Conservation (phyloP, 2,797 vertebrate genomes). For the Parauchenoglanis punctatus region DNA sequence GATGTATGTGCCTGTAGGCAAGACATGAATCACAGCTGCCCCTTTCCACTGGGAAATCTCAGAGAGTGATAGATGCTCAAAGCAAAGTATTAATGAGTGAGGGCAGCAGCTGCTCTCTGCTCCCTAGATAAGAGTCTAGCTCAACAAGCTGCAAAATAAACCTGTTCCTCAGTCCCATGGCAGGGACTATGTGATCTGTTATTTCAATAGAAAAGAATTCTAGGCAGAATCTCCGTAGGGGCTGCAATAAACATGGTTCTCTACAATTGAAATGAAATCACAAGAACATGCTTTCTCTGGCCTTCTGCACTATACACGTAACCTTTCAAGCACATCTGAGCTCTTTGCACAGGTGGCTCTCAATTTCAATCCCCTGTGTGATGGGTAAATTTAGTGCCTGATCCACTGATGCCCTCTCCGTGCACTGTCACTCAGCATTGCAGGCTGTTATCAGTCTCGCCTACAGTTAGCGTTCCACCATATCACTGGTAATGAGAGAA, state of each 20-base stretch:
- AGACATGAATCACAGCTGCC: conserved; percentile 65
- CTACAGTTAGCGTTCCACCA: conserved; percentile 72
- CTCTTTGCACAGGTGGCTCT: conserved; percentile 53
- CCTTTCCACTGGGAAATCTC: conserved; percentile 61
- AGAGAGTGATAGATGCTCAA: conserved; percentile 54
- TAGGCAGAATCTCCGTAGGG: conserved; percentile 41
- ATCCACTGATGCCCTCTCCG: conserved; percentile 58
- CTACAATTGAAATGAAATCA: conserved; percentile 49
- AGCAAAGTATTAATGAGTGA: conserved; percentile 58
- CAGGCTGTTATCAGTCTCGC: conserved; percentile 71
- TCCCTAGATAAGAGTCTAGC: conserved; percentile 54
- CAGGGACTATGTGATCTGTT: conserved; percentile 62
- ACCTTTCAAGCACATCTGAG: conserved; percentile 36
- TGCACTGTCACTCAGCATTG: conserved; percentile 70
- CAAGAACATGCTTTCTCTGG: conserved; percentile 19
- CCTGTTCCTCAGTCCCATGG: conserved; percentile 48
- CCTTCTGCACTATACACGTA: conserved; percentile 21
- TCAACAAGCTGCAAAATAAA: conserved; percentile 46
- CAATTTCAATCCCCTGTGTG: conserved; percentile 37
- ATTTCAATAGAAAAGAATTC: conserved; percentile 64
- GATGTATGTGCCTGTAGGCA: conserved; percentile 46
- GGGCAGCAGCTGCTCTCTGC: conserved; percentile 67
- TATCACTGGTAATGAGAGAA: conserved; percentile 66
- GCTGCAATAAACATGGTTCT: conserved; percentile 56
- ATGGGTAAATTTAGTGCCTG: conserved; percentile 70